phyloP scores from a whole-genome alignment of 2,797 vertebrate species.

The Amblyraja radiata region DNA sequence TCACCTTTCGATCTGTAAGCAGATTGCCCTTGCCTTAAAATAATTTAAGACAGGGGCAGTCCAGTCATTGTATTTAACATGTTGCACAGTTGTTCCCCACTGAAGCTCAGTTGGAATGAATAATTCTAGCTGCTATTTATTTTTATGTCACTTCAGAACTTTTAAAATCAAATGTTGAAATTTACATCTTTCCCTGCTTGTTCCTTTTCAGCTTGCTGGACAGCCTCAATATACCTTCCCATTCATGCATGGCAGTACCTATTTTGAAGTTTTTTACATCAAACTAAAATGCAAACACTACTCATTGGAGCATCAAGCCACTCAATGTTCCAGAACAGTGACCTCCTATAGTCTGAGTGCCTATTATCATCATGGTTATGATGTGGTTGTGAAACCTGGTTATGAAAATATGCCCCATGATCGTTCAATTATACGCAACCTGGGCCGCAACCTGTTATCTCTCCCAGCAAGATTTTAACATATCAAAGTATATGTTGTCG shows the following conservation, averaged over 20 bases:
- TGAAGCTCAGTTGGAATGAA: too few species aligned
- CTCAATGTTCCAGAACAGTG: neutral
- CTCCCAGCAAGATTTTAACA: slow-evolving; percentile 12
- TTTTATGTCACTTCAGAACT: neutral
- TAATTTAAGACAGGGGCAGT: neutral
- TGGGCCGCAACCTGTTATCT: neutral
- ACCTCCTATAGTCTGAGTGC: neutral
- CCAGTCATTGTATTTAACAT: neutral
- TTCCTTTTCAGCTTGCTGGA: neutral
- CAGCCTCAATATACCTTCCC: neutral
- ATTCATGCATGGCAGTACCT: slow-evolving; percentile 17
- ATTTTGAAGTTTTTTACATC: neutral
- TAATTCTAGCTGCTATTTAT: neutral
- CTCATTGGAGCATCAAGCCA: neutral
- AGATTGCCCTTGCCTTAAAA: neutral
- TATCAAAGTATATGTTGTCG: neutral
- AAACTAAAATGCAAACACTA: neutral
- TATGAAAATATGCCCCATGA: neutral
- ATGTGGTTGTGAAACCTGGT: neutral
- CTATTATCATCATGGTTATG: too few species aligned
- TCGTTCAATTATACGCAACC: neutral
- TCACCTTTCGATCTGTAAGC: neutral
- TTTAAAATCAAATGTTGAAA: slow-evolving; percentile 11
- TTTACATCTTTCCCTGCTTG: neutral
- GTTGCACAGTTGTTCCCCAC: neutral